These are phyloP conservation scores for Kryptopterus vitreolus DNA, from an alignment of 2,797 vertebrate genomes.

Conservation along the genomic window DNA sequence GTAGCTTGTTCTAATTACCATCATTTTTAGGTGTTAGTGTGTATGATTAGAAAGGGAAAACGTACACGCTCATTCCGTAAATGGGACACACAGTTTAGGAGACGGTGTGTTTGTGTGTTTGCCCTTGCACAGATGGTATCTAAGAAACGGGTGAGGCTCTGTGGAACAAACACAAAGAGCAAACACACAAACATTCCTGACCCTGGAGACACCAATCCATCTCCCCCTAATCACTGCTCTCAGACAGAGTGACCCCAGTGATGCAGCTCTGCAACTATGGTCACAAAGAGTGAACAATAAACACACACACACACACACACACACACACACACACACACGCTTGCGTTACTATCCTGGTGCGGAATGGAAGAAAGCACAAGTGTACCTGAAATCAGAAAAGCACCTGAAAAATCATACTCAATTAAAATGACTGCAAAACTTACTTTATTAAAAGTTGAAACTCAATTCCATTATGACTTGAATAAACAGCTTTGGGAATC, in stretches of 20 bases:
- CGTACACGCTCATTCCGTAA: neutral
- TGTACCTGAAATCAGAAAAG: too few species aligned
- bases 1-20: neutral
- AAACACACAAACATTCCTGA: conserved; percentile 79
- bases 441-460: too few species aligned
- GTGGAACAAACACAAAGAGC: conserved; percentile 75
- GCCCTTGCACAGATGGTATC: conserved; percentile 75
- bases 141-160: conserved; percentile 60
- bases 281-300: conserved; percentile 3
- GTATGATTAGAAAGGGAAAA: neutral
- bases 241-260: conserved; percentile 57
- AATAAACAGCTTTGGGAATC: too few species aligned
- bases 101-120: conserved; percentile 28
- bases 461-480: too few species aligned
- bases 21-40: neutral
- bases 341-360: neutral
- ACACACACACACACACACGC: neutral
- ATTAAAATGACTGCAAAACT: too few species aligned
- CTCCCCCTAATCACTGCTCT: conserved; percentile 69
- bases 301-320: neutral
- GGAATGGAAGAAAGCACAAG: too few species aligned
- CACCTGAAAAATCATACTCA: too few species aligned
- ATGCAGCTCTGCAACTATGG: conserved; percentile 45
- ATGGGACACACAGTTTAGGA: conserved; percentile 10
- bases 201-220: conserved; percentile 74